Percentiles rank a stretch among this genome's conserved stretches.
Conservation (phyloP, 2,797 vertebrate genomes). For the Gymnodraco acuticeps region DNA sequence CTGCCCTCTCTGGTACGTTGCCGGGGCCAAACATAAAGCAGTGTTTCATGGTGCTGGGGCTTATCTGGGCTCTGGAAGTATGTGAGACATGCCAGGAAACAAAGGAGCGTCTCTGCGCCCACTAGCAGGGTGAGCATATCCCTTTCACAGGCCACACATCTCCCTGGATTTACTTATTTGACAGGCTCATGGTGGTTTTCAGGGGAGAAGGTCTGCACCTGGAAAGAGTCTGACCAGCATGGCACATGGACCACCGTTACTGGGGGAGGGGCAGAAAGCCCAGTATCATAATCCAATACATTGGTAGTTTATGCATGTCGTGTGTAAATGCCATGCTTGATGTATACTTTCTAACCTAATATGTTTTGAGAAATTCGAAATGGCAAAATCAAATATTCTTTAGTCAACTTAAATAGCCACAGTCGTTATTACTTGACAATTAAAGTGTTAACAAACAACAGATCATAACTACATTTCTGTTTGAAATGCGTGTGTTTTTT, state of each 20-base stretch:
- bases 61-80: constrained; percentile 96
- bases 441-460: background rate
- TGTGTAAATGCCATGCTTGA: background rate
- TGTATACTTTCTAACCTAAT: background rate
- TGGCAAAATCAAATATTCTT: background rate
- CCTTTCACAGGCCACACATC: constrained; percentile 95
- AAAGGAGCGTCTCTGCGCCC: constrained; percentile 92
- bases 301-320: background rate
- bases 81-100: constrained; percentile 95
- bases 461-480: background rate
- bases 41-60: constrained; percentile 90
- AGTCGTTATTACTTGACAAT: background rate
- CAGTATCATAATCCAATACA: constrained; percentile 3
- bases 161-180: constrained; percentile 92
- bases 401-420: background rate
- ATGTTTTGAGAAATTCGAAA: background rate
- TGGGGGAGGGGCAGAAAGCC: constrained; percentile 45
- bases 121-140: constrained; percentile 90
- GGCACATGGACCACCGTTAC: constrained; percentile 47
- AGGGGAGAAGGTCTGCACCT: constrained; percentile 74
- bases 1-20: constrained; percentile 86
- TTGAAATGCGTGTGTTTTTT: background rate
- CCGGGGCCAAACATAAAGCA: constrained; percentile 90
- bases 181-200: constrained; percentile 86
- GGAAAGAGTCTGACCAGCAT: constrained; percentile 84